phyloP scores from a whole-genome alignment of 35 echinoderm and acorn worm genomes.

The Ophioderma brevispina region DNA sequence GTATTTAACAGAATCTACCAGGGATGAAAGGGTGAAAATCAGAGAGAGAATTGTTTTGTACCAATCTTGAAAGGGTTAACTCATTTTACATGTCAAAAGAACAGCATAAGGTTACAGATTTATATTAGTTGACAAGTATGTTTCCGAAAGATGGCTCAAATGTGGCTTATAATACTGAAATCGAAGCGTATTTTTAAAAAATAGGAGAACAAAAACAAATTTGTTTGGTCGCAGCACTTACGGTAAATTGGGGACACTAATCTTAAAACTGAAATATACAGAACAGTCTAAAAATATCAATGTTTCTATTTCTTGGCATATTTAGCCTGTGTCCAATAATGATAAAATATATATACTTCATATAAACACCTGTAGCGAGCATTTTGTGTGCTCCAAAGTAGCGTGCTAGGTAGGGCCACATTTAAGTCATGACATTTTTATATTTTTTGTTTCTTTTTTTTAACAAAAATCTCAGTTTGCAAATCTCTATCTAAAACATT shows the following conservation, averaged over 20 bases:
- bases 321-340: background rate
- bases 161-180: background rate
- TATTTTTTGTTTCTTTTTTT: background rate
- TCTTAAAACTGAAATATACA: background rate
- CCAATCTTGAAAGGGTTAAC: too few relatives aligned
- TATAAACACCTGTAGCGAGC: background rate
- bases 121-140: too few relatives aligned
- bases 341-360: conserved; percentile 13
- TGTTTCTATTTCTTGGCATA: background rate
- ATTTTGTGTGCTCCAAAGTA: background rate
- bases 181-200: background rate
- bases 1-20: too few relatives aligned
- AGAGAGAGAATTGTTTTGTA: too few relatives aligned
- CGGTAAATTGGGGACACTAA: background rate
- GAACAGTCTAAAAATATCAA: conserved; percentile 6
- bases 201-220: background rate
- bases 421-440: background rate
- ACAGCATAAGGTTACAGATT: too few relatives aligned
- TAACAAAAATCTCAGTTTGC: background rate
- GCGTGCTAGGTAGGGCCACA: background rate
- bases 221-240: conserved; percentile 3
- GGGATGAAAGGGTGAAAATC: too few relatives aligned
- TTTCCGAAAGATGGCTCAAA: too few relatives aligned
- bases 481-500: background rate
- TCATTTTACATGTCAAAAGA: too few relatives aligned